Evolutionary conservation across 1,140 invertebrate genomes (phyloP).

Genomic region (Calliopsis andreniformis): DNA sequence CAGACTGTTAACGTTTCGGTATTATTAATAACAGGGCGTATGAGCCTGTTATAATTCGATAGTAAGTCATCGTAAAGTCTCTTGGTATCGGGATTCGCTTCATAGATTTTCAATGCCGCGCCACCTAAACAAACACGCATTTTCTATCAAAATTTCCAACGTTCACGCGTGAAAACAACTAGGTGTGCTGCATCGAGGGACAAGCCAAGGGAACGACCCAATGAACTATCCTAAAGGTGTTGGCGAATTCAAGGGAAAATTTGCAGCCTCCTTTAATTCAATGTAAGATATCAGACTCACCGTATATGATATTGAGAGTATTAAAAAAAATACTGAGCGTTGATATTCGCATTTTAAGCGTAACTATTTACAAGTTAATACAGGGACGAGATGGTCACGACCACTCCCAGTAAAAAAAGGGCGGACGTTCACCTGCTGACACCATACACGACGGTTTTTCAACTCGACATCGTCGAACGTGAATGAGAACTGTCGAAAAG

Average conservation of each 20-base stretch:
- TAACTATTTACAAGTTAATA: constrained; percentile 49
- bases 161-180: not conserved
- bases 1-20: constrained; percentile 96
- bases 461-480: constrained; percentile 19
- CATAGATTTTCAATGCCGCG: constrained; percentile 82
- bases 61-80: constrained; percentile 95
- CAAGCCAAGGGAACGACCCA: no score
- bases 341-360: constrained; percentile 49
- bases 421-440: not conserved
- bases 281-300: constrained; percentile 39
- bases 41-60: constrained; percentile 97
- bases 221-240: no score
- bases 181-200: no score
- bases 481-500: constrained; percentile 36
- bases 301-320: constrained; percentile 36
- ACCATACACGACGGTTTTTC: constrained; percentile 35
- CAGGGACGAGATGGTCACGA: constrained; percentile 9
- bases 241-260: no score
- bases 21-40: constrained; percentile 96
- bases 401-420: constrained; percentile 38
- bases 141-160: not conserved
- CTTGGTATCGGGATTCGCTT: constrained; percentile 95
- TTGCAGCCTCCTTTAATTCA: not conserved
- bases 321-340: constrained; percentile 43
- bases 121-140: constrained; percentile 51